Conservation (phyloP, 2,797 vertebrate species). For the Crenuchus spilurus region DNA sequence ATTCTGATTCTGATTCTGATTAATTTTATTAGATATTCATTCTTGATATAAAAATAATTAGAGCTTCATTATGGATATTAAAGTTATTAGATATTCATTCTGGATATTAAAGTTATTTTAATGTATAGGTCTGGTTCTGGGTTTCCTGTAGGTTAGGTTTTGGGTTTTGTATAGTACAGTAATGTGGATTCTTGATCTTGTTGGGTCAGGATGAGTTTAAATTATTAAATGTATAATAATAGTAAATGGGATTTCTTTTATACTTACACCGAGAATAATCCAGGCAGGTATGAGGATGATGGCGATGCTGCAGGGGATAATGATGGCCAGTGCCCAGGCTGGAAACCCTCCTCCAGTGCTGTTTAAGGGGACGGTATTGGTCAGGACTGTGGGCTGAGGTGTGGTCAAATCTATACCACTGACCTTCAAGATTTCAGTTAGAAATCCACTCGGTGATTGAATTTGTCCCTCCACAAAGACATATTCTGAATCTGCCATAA, state of each 20-base stretch:
- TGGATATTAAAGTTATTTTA: too few species aligned
- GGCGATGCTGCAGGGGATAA: constrained; percentile 51
- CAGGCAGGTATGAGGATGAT: constrained; percentile 48
- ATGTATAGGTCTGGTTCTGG: too few species aligned
- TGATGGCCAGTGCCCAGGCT: constrained; percentile 52
- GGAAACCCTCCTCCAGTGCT: constrained; percentile 20
- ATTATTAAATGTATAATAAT: neutral
- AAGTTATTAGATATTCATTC: too few species aligned
- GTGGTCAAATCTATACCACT: neutral
- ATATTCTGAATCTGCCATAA: neutral
- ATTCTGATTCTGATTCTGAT: too few species aligned
- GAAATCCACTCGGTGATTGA: constrained; percentile 21
- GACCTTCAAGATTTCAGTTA: neutral
- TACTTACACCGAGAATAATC: constrained; percentile 57
- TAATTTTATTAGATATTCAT: too few species aligned
- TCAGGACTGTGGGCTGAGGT: neutral
- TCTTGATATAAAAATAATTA: too few species aligned
- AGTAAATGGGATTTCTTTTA: neutral
- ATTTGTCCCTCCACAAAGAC: neutral
- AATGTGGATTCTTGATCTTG: too few species aligned
- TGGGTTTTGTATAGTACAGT: too few species aligned
- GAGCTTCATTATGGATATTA: too few species aligned
- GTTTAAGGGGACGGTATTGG: neutral
- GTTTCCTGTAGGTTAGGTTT: too few species aligned
- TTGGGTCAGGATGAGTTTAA: too few species aligned